Evolutionary conservation across 2,113 vertebrate genomes (phyloP), one percentile per base, ranked within the genome.

Genomic region (Elgaria multicarinata): DNA sequence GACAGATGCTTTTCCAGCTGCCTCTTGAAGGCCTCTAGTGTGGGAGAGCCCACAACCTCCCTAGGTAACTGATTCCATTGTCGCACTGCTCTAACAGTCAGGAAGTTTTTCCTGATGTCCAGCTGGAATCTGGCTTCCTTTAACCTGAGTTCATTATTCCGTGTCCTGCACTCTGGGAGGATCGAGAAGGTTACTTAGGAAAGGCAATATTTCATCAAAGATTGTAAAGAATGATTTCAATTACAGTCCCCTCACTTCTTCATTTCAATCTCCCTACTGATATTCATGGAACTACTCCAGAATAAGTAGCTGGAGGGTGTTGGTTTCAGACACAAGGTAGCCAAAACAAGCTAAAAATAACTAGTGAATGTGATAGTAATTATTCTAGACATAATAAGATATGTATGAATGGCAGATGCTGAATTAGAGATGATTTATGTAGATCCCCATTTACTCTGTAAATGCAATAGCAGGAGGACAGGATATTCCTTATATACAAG

Each of bases 271-370:
- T 12, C 55, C 44, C 46, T 55, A 55, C 20, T 67, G 44, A 42
- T 76, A 50, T 36, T 33, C 12, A 5, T 72, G 69, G 69, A 72
- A 72, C 36, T 82, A 74, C 62, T 84, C 44, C 72, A 89, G 58
- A 89, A 67, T 66, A 83, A 66, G 39, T 75, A 71, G 9, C 13
- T 82, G 46, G 46, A 85, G 83, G 67, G 3, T 85, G 36, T 76
- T 31, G 33, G 55, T 42, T 86, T 93, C 42, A 91, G 53, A 87
- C 85, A 87, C 3, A 20, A 31, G 80, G 83, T 67, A 83, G 28
- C 36, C 58, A 81, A 88, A 75, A 88, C 91, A 91, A 87, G 91
- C 85, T 58, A 64, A 87, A 88, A 64, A 89, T 89, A 89, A 55
- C 82, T 69, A 28, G 58, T 31, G n/a, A 78, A 55, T 91, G 85